phyloP scores from a whole-genome alignment of 1,140 invertebrate genomes.

The Manduca sexta region DNA sequence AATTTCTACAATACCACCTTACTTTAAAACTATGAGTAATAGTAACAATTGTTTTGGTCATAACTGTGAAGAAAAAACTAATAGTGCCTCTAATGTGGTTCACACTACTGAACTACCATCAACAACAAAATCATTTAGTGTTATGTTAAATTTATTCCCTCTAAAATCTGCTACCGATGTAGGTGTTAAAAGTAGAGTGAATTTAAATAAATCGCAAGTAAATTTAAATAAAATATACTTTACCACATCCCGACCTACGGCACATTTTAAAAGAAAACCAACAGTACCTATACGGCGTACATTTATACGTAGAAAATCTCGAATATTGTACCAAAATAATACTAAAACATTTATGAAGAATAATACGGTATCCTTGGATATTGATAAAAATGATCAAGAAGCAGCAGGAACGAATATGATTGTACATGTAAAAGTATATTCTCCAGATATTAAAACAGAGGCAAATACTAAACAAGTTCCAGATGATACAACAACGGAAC shows the following conservation, averaged over 20 bases:
- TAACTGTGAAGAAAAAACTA: no score
- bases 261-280: constrained; percentile 53
- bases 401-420: constrained; percentile 29
- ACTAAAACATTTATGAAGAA: not conserved
- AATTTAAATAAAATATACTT: constrained; percentile 41
- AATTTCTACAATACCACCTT: not conserved
- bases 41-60: no score
- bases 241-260: constrained; percentile 39
- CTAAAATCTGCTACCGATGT: constrained; percentile 13
- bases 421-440: constrained; percentile 38
- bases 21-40: no score
- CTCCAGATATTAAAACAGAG: constrained; percentile 19
- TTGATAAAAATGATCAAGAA: constrained; percentile 1
- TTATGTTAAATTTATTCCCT: constrained; percentile 43
- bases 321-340: not conserved
- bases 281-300: constrained; percentile 24
- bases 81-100: constrained; percentile 4
- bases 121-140: constrained; percentile 35
- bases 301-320: not conserved
- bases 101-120: constrained; percentile 9
- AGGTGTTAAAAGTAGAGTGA: constrained; percentile 6
- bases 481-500: not conserved
- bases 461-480: constrained; percentile 12
- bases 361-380: not conserved
- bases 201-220: constrained; percentile 4